Percentiles rank a stretch among this genome's conserved stretches.
Conservation (phyloP, 2,888 invertebrate species). For the Coecobrya sp. region DNA sequence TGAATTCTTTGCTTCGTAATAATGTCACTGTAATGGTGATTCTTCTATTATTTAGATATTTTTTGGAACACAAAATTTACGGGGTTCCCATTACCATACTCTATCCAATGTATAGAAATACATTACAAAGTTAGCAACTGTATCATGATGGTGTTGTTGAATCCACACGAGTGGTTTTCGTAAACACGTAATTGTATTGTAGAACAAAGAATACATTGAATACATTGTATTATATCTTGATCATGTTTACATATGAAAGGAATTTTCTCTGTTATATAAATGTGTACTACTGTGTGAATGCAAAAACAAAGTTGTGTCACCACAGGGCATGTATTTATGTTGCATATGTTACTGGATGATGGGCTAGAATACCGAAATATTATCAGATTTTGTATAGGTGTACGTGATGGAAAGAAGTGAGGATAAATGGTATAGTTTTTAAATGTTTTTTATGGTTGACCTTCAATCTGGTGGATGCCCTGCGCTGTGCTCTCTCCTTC, state of each 20-base stretch:
- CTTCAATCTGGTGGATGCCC: slow-evolving; percentile 62
- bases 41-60: neutral
- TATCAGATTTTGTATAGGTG: slow-evolving; percentile 6
- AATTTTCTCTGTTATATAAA: neutral
- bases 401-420: neutral
- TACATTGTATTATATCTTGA: slow-evolving; percentile 32
- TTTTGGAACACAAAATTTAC: neutral
- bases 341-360: neutral
- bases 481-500: neutral
- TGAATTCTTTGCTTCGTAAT: neutral
- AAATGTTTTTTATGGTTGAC: slow-evolving; percentile 37
- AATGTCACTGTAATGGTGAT: slow-evolving; percentile 13
- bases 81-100: neutral
- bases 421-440: slow-evolving; percentile 30
- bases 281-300: slow-evolving; percentile 16
- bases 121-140: neutral
- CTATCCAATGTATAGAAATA: neutral
- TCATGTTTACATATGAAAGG: slow-evolving; percentile 35
- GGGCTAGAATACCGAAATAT: neutral
- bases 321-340: neutral
- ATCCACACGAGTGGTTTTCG: slow-evolving; percentile 25
- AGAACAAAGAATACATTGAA: neutral
- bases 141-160: neutral
- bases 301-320: neutral
- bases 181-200: slow-evolving; percentile 11